A percentile compares a stretch with the other conserved stretches of the same genome.
Evolutionary conservation across 2,888 invertebrate species (phyloP).

Genomic region (Agriopis leucophaearia): DNA sequence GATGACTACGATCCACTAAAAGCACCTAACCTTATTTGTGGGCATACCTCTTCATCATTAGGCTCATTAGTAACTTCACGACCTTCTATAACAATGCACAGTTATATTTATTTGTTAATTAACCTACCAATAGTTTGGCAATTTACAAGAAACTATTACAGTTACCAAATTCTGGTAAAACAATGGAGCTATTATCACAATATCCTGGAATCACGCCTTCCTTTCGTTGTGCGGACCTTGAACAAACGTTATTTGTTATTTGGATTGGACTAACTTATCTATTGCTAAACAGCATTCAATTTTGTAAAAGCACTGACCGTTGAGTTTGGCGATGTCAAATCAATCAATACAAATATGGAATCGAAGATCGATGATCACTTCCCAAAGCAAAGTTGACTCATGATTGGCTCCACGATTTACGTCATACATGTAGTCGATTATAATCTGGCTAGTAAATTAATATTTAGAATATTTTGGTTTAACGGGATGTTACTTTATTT

Average conservation of each 20-base stretch:
- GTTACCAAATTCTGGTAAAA: slow-evolving; percentile 8
- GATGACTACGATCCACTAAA: not conserved
- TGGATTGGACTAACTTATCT: not conserved
- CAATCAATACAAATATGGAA: slow-evolving; percentile 29
- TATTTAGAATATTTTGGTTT: not conserved
- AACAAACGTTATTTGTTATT: not conserved
- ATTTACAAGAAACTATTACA: slow-evolving; percentile 44
- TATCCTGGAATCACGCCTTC: slow-evolving; percentile 8
- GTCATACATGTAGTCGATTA: not conserved
- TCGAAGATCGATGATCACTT: slow-evolving; percentile 3
- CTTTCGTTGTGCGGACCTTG: not conserved
- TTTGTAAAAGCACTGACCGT: slow-evolving; percentile 39
- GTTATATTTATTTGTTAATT: slow-evolving; percentile 58
- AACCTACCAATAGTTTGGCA: slow-evolving; percentile 37
- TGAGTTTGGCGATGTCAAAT: slow-evolving; percentile 48
- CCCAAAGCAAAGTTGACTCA: slow-evolving; percentile 17
- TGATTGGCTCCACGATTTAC: slow-evolving; percentile 5
- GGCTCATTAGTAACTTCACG: slow-evolving; percentile 15
- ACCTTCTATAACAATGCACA: slow-evolving; percentile 39
- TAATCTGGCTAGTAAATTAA: not conserved
- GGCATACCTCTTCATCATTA: slow-evolving; percentile 3
- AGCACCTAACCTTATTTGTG: not conserved
- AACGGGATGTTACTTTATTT: no score
- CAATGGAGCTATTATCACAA: slow-evolving; percentile 17
- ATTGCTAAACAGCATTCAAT: not conserved